A percentile compares a stretch with the other conserved stretches of the same genome.
Evolutionary conservation across 2,797 vertebrate species (phyloP).

Genomic region (Enteromius argenteus): DNA sequence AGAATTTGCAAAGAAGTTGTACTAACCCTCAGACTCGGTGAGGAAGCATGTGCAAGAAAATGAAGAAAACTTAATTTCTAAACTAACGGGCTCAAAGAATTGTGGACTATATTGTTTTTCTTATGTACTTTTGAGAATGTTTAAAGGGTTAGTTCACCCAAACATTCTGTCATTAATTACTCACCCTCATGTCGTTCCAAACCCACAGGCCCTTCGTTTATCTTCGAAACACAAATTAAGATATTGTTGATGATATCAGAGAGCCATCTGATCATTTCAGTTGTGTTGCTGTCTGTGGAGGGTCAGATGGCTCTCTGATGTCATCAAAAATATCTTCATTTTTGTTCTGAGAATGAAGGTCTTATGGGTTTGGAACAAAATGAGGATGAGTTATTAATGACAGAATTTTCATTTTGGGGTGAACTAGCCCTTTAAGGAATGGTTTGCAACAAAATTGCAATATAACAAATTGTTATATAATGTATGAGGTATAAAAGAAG

Average conservation of each 20-base stretch:
- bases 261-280: no score
- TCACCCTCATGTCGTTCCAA: neutral
- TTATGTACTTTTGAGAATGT: neutral
- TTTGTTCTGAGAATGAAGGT: no score
- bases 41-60: slow-evolving; percentile 57
- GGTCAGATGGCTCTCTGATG: no score
- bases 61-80: neutral
- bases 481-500: neutral
- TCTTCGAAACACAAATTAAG: neutral
- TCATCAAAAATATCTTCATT: no score
- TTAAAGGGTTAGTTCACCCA: neutral
- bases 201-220: neutral
- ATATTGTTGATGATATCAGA: no score
- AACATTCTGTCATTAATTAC: neutral
- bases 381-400: no score
- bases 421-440: no score
- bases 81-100: slow-evolving; percentile 24
- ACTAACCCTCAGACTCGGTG: slow-evolving; percentile 64
- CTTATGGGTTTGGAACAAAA: no score
- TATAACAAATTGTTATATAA: no score
- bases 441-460: no score
- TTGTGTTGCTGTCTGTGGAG: no score
- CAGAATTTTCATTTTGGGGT: no score
- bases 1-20: slow-evolving; percentile 15
- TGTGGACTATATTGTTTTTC: neutral